A percentile compares a stretch with the other conserved stretches of the same genome.
Conservation (phyloP, 2,113 vertebrate species). For the Macroglossus sobrinus region DNA sequence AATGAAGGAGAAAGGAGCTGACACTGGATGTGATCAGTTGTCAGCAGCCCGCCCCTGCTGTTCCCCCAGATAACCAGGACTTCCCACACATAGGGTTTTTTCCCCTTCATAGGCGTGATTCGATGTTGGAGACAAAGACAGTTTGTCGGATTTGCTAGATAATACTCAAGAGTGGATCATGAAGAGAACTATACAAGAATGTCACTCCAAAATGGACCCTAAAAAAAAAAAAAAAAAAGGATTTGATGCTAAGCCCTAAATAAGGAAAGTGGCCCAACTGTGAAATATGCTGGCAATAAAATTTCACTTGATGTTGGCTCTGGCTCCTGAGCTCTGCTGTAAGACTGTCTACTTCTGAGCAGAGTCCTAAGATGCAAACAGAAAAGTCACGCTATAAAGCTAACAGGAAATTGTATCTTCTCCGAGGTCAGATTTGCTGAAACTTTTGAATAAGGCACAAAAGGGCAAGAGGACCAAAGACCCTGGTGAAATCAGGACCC, state of each 20-base stretch:
- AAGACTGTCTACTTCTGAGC: background rate
- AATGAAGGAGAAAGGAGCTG: background rate
- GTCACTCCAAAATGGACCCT: background rate
- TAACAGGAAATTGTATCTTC: conserved; percentile 67
- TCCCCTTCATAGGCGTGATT: background rate
- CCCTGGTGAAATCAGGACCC: conserved; percentile 56
- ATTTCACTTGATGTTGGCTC: background rate
- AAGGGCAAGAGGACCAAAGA: conserved; percentile 63
- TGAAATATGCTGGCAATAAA: background rate
- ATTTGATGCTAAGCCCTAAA: background rate
- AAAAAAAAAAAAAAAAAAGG: background rate
- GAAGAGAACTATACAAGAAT: background rate
- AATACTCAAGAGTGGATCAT: background rate
- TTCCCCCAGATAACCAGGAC: background rate
- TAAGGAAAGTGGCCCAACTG: background rate
- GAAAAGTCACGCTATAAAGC: background rate
- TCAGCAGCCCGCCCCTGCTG: accelerated
- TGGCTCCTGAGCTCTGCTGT: background rate
- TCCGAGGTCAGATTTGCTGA: conserved; percentile 59
- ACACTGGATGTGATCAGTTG: background rate
- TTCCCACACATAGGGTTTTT: background rate
- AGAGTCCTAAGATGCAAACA: conserved; percentile 15
- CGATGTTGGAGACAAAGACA: background rate
- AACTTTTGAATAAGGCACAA: conserved; percentile 68
- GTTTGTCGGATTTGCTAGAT: conserved; percentile 15